Base-by-base conservation (phyloP, 2,113 vertebrate genomes). In the Lasiurus cinereus region DNA sequence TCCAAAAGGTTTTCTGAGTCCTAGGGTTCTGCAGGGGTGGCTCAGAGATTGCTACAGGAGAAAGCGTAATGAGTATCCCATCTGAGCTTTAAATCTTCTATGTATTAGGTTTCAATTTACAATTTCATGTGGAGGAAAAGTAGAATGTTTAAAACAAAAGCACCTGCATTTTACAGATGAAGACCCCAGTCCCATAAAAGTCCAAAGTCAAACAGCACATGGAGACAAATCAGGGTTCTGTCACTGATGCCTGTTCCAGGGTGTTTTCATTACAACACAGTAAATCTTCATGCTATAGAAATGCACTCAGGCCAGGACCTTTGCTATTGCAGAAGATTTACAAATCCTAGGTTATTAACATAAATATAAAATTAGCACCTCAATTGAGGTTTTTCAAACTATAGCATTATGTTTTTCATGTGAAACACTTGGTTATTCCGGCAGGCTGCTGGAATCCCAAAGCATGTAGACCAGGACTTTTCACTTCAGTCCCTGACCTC, bases 101-200 rank as follows among this genome's bases (percentile, higher is more conserved):
- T 46, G 11, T 46, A 72, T 66, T 66, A 52, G 1, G 4, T 78
- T 85, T 93, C 46, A 31, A 46, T n/a, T 67, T 83, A 91, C 4
- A 64, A 78, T 82, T 88, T 59, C 73, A 69, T 62, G 62, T 52
- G 24, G 79, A 90, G 64, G 62, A 90, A 92, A 95, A 77, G 3
- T n/a, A 7, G 29, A 31, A 22, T 43, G 4, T 36, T 31, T 3
- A 27, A 46, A 29, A 36, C 43, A 56, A 83, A 50, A 64, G 8
- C 27, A 83, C 59, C 52, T 83, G 29, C 12, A 50, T 69, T 79
- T 94, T 89, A 83, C 48, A 89, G n/a, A 52, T 33, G 24, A 74
- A 74, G 48, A 86, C 31, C 6, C 6, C 13, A 93, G 15, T 24
- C 1, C 11, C 13, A 3, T 19, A 21, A 82, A 66, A 31, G 3